These are phyloP conservation scores for Sebastolobus altivelis DNA, from an alignment of 2,797 vertebrate species.

Conservation along the genomic window DNA sequence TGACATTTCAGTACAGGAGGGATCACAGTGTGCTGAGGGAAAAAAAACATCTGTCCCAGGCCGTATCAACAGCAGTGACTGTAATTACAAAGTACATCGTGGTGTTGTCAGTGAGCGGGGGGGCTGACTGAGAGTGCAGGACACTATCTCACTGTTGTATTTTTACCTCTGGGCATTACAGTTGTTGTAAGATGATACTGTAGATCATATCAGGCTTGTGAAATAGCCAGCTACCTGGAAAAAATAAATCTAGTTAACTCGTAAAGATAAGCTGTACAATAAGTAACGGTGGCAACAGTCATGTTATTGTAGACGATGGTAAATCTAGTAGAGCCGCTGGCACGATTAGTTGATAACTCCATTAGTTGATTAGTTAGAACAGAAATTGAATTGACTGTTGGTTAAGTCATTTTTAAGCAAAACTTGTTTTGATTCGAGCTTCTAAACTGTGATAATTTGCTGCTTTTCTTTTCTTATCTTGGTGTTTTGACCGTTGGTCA, in stretches of 20 bases:
- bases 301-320: background rate
- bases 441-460: background rate
- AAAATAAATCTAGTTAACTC: background rate
- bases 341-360: background rate
- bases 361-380: background rate
- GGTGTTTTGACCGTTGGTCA: background rate
- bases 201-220: slow-evolving; percentile 35
- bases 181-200: slow-evolving; percentile 33
- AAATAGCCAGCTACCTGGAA: slow-evolving; percentile 15
- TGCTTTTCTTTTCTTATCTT: background rate
- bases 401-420: background rate
- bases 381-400: background rate
- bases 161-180: slow-evolving; percentile 14
- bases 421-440: background rate
- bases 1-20: slow-evolving; percentile 40
- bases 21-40: slow-evolving; percentile 3
- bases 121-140: slow-evolving; percentile 2
- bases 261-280: background rate
- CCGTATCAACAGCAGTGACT: slow-evolving; percentile 19
- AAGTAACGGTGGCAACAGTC: background rate
- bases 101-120: slow-evolving; percentile 23
- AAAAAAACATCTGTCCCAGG: slow-evolving; percentile 15
- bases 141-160: slow-evolving; percentile 9
- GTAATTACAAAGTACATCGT: slow-evolving; percentile 20
- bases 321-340: background rate